phyloP scores from a whole-genome alignment of 2,113 vertebrate species.

The Psittacara wagleri region DNA sequence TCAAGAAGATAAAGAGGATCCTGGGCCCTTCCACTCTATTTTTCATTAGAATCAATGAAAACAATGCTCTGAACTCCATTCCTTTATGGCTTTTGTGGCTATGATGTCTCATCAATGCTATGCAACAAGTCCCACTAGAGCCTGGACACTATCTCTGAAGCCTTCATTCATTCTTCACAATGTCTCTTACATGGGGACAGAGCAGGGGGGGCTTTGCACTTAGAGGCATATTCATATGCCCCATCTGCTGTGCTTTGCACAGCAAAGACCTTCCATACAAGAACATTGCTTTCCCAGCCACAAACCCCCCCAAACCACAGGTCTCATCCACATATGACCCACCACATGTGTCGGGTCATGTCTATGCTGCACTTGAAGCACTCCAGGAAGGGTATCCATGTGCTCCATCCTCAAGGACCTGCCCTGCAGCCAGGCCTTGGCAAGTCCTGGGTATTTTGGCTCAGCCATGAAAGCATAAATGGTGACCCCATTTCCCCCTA shows the following conservation, averaged over 20 bases:
- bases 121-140: not conserved
- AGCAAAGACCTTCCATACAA: not conserved
- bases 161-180: rapidly evolving
- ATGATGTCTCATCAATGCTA: rapidly evolving
- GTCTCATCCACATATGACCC: not conserved
- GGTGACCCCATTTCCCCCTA: rapidly evolving
- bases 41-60: not conserved
- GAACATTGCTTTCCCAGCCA: not conserved
- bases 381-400: not conserved
- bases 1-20: not conserved
- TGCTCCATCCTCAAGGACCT: not conserved
- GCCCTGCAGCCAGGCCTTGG: not conserved
- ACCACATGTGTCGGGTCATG: not conserved
- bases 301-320: not conserved
- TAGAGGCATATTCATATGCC: not conserved
- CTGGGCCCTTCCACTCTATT: not conserved
- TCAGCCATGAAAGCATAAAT: not conserved
- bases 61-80: not conserved
- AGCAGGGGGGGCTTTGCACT: not conserved
- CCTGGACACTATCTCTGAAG: rapidly evolving
- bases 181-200: rapidly evolving
- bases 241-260: not conserved
- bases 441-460: not conserved
- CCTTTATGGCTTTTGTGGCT: not conserved
- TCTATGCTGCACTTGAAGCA: not conserved